These are phyloP conservation scores for Bombyx mandarina DNA, from an alignment of 1,140 invertebrate species.

Conservation along the genomic window DNA sequence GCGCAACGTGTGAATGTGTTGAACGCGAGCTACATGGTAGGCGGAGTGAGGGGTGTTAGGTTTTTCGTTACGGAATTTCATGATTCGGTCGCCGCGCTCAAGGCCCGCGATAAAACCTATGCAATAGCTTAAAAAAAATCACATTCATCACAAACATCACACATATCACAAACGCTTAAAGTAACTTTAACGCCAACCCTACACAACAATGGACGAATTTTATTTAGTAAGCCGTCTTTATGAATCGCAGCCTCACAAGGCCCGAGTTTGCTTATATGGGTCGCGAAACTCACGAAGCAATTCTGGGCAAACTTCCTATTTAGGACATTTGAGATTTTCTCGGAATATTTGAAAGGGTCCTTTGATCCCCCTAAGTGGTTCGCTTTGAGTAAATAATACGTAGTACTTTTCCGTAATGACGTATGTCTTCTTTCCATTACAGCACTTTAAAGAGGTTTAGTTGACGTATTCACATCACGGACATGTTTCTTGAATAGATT, in stretches of 20 bases:
- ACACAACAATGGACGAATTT: constrained; percentile 14
- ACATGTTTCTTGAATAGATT: no score
- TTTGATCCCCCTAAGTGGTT: constrained; percentile 9
- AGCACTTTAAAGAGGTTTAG: background rate
- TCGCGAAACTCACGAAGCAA: constrained; percentile 13
- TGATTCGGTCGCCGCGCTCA: no score
- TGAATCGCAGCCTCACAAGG: constrained; percentile 14
- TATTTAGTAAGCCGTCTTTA: constrained; percentile 24
- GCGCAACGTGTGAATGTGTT: no score
- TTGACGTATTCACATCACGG: no score
- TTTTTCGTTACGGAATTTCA: no score
- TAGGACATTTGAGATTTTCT: constrained; percentile 12
- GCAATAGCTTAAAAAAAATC: no score
- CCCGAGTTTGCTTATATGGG: constrained; percentile 12
- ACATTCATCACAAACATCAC: no score
- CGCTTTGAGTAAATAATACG: constrained; percentile 6
- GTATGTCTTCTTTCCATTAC: background rate
- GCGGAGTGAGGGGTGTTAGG: no score
- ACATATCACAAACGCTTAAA: no score
- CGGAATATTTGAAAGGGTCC: constrained; percentile 10
- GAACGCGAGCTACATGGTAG: no score
- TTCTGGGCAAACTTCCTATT: constrained; percentile 17
- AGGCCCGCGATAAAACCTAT: no score
- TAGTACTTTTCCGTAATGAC: constrained; percentile 7
- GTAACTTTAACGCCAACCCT: constrained; percentile 11